Evolutionary conservation across 2,797 vertebrate genomes (phyloP).

Genomic region (Artibeus lituratus): DNA sequence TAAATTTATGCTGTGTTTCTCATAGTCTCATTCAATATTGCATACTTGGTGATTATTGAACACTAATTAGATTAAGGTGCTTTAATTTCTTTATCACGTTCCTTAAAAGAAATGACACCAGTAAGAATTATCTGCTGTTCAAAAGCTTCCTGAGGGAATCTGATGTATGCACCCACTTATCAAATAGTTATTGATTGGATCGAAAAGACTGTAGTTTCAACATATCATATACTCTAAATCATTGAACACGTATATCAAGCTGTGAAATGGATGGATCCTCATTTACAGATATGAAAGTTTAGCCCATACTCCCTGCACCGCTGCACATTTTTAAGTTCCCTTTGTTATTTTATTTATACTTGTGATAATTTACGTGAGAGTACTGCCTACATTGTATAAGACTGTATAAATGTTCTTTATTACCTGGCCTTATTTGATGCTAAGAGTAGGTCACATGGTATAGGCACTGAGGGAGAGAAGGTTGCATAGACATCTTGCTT

Average conservation of each 20-base stretch:
- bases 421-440: background rate
- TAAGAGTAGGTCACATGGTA: background rate
- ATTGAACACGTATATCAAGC: background rate
- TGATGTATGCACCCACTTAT: background rate
- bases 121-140: background rate
- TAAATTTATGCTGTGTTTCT: background rate
- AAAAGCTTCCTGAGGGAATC: background rate
- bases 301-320: background rate
- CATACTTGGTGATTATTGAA: background rate
- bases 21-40: background rate
- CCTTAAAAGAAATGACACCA: constrained; percentile 2
- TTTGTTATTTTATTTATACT: background rate
- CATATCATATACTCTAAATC: background rate
- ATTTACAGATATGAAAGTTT: background rate
- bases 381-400: background rate
- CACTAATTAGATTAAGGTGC: background rate
- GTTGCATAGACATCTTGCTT: background rate
- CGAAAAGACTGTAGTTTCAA: background rate
- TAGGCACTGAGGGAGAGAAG: background rate
- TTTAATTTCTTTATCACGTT: background rate
- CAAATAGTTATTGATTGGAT: background rate
- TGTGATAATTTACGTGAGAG: background rate
- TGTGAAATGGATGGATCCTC: background rate
- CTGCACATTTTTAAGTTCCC: background rate
- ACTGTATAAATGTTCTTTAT: background rate